Evolutionary conservation across 1,140 invertebrate species (phyloP).

Genomic region (Lasioglossum albipes): DNA sequence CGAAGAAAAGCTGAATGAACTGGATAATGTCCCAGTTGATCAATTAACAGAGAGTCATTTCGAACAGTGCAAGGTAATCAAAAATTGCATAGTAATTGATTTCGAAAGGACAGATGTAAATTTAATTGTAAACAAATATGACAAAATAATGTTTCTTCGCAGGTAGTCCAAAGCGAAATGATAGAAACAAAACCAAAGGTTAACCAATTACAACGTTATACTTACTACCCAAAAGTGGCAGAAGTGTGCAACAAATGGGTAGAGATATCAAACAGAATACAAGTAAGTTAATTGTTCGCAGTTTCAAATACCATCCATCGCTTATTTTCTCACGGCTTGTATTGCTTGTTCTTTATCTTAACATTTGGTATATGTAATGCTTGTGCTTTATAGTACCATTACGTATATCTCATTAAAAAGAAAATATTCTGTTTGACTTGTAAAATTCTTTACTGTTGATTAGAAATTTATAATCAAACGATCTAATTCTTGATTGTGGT

Average conservation of each 20-base stretch:
- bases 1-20: constrained; percentile 76
- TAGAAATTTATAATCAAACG: constrained; percentile 1
- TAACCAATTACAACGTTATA: constrained; percentile 73
- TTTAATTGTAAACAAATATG: constrained; percentile 9
- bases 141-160: constrained; percentile 37
- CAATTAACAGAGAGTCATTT: constrained; percentile 77
- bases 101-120: neutral
- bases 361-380: constrained; percentile 68
- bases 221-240: constrained; percentile 76
- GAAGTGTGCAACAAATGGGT: constrained; percentile 77
- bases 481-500: neutral
- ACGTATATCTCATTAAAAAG: constrained; percentile 57
- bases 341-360: constrained; percentile 67
- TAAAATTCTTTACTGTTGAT: neutral
- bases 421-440: constrained; percentile 3
- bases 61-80: constrained; percentile 78
- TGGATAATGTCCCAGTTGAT: constrained; percentile 71
- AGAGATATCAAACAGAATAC: constrained; percentile 73
- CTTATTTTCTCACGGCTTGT: constrained; percentile 69
- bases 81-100: constrained; percentile 2
- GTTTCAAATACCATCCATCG: constrained; percentile 64
- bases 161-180: constrained; percentile 77
- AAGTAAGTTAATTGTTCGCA: constrained; percentile 67
- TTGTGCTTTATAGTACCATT: constrained; percentile 68
- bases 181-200: constrained; percentile 76